Base-by-base conservation (phyloP, 2,113 vertebrate species). In the Leptobrachium leishanense region DNA sequence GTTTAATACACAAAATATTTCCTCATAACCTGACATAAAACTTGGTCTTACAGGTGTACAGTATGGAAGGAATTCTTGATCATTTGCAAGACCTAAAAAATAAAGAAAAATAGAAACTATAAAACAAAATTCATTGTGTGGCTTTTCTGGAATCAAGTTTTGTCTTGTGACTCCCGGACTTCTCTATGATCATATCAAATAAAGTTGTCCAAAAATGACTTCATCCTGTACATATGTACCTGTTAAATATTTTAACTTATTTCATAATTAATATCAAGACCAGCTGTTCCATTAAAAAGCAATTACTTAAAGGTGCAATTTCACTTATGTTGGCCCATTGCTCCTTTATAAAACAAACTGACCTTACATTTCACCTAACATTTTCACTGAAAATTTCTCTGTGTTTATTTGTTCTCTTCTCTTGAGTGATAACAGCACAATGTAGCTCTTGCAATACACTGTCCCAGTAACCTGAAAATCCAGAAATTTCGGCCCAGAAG, bases 151-250 rank as follows among this genome's bases (percentile, higher is more conserved):
- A 88, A 87, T 82, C 72, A 85, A 87, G 82, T 68, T 74, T 81
- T 72, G 77, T 81, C 72, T 81, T 46, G 41, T 83, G 87, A 88
- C 75, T 83, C 70, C 84, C 85, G 54, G 86, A 83, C 82, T 86
- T 53, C 71, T 88, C 86, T 86, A 85, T 88, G 87, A 87, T 72
- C 82, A 9, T 86, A 87, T 90, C 87, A 84, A 84, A 53, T 83
- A 68, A 87, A 83, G 84, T 84, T 86, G 87, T 89, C 91, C 92
- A 93, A 86, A 73, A 92, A 91, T 92, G 88, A 92, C 89, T 87
- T 93, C 90, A 93, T 77, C 68, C 83, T 80, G 81, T 83, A 85
- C 78, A 64, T 83, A 88, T 88, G 86, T 90, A 92, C 89, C 89
- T 92, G 87, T 85, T 89, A 86, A 67, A 88, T 72, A 91, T 89